These are phyloP conservation scores for Stegastes partitus DNA, from an alignment of 2,113 vertebrate species.

Conservation along the genomic window DNA sequence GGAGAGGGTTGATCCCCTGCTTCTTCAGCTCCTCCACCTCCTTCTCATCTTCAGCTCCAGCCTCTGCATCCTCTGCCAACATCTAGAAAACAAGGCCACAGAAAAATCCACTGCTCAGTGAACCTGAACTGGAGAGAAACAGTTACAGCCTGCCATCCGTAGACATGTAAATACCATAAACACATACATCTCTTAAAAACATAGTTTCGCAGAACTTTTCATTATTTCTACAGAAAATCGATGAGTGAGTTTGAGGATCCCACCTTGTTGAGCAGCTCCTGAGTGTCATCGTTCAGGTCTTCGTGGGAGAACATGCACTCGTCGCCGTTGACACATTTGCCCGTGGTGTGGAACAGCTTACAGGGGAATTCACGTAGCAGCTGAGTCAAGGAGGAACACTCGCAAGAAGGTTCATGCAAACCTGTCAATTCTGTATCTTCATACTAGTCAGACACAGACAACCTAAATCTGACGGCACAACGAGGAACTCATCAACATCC, in stretches of 20 bases:
- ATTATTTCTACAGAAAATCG: too few relatives aligned
- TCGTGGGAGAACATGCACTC: constrained; percentile 99
- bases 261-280: constrained; percentile 95
- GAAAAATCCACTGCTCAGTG: not conserved
- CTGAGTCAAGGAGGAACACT: constrained; percentile 82
- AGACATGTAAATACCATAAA: too few relatives aligned
- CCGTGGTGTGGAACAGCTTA: constrained; percentile 96
- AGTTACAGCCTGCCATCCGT: not conserved
- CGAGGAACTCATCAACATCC: too few relatives aligned
- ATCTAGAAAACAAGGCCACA: constrained; percentile 82
- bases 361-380: constrained; percentile 92
- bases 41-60: constrained; percentile 95
- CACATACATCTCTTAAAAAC: too few relatives aligned
- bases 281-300: constrained; percentile 90
- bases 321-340: constrained; percentile 94
- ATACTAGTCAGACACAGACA: not conserved
- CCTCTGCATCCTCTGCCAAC: constrained; percentile 94
- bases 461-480: not conserved
- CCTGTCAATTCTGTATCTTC: not conserved
- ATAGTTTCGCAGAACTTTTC: too few relatives aligned
- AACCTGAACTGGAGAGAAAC: not conserved
- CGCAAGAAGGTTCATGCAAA: not conserved
- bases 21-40: constrained; percentile 98
- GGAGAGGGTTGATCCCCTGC: constrained; percentile 94
- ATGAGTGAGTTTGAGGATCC: not conserved